These are phyloP conservation scores for Probosciger aterrimus DNA, from an alignment of 2,113 vertebrate species.

Conservation along the genomic window DNA sequence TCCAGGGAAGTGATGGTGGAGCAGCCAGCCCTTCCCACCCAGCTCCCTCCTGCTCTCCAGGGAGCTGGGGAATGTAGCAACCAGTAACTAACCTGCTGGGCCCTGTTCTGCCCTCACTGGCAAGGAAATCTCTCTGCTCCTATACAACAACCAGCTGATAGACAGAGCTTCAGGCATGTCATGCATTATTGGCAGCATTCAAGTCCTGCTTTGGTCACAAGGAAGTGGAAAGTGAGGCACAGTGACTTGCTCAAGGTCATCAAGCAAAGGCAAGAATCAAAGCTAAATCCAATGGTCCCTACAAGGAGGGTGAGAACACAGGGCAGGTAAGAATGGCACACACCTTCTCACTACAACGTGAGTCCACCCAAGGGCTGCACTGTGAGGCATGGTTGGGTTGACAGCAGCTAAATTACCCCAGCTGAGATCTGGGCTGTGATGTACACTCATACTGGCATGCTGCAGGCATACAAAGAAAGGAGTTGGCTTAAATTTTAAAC, in stretches of 20 bases:
- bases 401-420: background rate
- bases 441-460: background rate
- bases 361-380: background rate
- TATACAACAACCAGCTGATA: background rate
- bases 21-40: background rate
- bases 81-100: background rate
- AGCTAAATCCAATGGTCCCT: background rate
- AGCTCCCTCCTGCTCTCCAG: background rate
- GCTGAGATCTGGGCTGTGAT: background rate
- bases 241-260: background rate
- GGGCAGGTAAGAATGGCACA: background rate
- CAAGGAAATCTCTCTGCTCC: background rate
- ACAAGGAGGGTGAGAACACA: background rate
- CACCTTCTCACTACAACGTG: background rate
- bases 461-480: background rate
- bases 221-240: accelerated
- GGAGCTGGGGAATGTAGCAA: background rate
- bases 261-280: background rate
- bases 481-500: background rate
- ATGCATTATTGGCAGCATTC: background rate
- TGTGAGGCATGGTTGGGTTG: background rate
- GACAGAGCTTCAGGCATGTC: background rate
- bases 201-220: background rate
- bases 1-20: background rate
- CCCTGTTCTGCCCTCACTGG: background rate